Conservation (phyloP, 2,113 vertebrate species). For the Octodon degus region DNA sequence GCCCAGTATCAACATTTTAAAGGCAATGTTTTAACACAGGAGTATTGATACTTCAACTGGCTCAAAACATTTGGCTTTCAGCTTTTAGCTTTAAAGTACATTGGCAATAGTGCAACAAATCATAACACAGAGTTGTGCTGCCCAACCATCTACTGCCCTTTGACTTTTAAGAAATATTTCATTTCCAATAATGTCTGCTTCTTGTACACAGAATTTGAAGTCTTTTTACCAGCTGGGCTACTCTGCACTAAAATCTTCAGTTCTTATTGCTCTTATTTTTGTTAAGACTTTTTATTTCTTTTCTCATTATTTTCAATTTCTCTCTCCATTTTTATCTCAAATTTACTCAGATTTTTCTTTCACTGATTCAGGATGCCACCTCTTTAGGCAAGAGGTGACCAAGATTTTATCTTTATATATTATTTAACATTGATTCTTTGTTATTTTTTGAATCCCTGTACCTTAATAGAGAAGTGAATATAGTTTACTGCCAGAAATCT, state of each 20-base stretch:
- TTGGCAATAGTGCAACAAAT: conserved; percentile 36
- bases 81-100: conserved; percentile 52
- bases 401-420: conserved; percentile 69
- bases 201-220: background rate
- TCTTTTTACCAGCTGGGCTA: background rate
- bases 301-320: conserved; percentile 63
- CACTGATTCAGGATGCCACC: conserved; percentile 66
- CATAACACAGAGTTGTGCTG: background rate
- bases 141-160: background rate
- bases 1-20: conserved; percentile 35
- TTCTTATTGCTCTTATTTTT: conserved; percentile 31
- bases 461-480: conserved; percentile 71
- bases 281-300: conserved; percentile 51
- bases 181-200: conserved; percentile 34
- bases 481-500: conserved; percentile 67
- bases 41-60: background rate
- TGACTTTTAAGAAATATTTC: conserved; percentile 20
- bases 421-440: conserved; percentile 70
- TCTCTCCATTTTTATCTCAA: conserved; percentile 45
- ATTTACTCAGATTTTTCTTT: conserved; percentile 71
- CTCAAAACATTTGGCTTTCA: conserved; percentile 33
- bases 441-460: conserved; percentile 70
- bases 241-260: background rate
- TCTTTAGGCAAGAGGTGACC: conserved; percentile 73
- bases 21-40: background rate